Conservation (phyloP, 2,113 vertebrate species). For the Lagenorhynchus albirostris region DNA sequence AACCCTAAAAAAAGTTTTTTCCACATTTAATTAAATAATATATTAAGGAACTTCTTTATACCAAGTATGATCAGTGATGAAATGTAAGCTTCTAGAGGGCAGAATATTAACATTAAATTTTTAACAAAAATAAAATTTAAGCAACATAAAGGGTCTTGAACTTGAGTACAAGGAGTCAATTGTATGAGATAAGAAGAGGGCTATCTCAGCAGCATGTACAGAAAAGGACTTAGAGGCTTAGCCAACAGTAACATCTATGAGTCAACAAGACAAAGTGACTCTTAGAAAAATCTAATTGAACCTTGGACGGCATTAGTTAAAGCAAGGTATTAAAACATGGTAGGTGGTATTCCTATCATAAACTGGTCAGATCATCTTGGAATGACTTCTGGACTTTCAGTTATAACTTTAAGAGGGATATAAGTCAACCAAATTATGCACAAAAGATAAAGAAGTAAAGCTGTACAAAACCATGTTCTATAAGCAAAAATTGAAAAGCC, state of each 20-base stretch:
- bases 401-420: background rate
- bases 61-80: background rate
- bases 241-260: background rate
- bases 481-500: background rate
- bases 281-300: background rate
- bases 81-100: background rate
- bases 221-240: background rate
- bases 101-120: background rate
- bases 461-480: background rate
- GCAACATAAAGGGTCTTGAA: background rate
- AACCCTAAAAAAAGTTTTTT: background rate
- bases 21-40: background rate
- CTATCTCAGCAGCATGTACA: background rate
- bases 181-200: background rate
- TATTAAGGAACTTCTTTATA: background rate
- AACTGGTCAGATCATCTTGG: background rate
- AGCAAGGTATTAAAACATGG: background rate
- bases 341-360: background rate
- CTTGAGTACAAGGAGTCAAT: background rate
- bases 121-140: conserved; percentile 17
- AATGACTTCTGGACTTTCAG: background rate
- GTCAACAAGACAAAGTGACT: background rate
- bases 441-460: background rate
- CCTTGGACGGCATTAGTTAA: background rate
- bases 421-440: background rate